Evolutionary conservation across 2,113 vertebrate genomes (phyloP).

Genomic region (Pavo muticus): DNA sequence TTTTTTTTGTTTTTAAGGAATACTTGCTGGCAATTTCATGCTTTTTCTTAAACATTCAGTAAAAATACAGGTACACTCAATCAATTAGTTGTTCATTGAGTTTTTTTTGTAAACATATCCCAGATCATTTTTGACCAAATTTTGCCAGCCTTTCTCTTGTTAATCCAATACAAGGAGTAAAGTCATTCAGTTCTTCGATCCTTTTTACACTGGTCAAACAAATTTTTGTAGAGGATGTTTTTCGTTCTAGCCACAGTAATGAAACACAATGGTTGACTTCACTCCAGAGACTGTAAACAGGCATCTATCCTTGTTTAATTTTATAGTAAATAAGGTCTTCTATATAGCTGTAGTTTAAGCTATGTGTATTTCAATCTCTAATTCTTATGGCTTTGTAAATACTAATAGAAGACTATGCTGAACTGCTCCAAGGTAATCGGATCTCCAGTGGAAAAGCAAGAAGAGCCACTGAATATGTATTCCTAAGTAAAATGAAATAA

Average conservation of each 20-base stretch:
- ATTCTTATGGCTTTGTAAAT: conserved; percentile 12
- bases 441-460: background rate
- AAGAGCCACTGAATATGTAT: background rate
- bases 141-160: background rate
- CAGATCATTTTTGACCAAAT: background rate
- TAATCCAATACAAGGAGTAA: background rate
- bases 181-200: background rate
- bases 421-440: conserved; percentile 5
- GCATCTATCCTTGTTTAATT: conserved; percentile 50
- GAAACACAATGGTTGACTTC: conserved; percentile 25
- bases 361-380: conserved; percentile 8
- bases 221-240: background rate
- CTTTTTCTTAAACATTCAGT: background rate
- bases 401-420: background rate
- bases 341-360: background rate
- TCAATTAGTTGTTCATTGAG: background rate
- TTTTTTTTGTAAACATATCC: background rate
- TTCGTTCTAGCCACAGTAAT: conserved; percentile 26
- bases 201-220: background rate
- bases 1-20: background rate
- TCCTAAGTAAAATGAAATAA: background rate
- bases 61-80: background rate
- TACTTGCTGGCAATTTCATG: background rate
- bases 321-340: conserved; percentile 39
- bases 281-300: conserved; percentile 2